Percentiles rank a stretch among this genome's conserved stretches.
Conservation (phyloP, 2,888 invertebrate genomes). For the Amiota mariae region DNA sequence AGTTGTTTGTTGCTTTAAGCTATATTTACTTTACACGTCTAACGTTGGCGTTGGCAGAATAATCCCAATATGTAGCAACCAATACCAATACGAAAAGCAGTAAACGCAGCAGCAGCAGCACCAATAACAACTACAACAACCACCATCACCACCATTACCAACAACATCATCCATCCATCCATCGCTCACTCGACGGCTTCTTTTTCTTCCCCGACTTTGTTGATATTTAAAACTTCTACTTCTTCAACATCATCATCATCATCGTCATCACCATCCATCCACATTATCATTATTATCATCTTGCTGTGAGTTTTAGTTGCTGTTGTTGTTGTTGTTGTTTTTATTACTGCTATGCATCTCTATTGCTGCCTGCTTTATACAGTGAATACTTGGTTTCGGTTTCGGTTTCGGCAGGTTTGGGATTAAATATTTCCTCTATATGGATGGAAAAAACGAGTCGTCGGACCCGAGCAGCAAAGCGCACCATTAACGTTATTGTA, state of each 20-base stretch:
- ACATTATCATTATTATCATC: slow-evolving; percentile 1
- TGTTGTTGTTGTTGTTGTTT: slow-evolving; percentile 39
- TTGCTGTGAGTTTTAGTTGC: slow-evolving; percentile 27
- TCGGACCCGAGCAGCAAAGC: slow-evolving; percentile 53
- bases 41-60: slow-evolving; percentile 40
- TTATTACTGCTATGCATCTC: slow-evolving; percentile 24
- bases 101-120: slow-evolving; percentile 34
- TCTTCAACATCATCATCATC: slow-evolving; percentile 1
- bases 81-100: slow-evolving; percentile 11
- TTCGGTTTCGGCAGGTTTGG: slow-evolving; percentile 60
- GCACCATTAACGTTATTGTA: slow-evolving; percentile 46
- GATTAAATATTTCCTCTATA: slow-evolving; percentile 64
- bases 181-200: slow-evolving; percentile 7
- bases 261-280: slow-evolving; percentile 14
- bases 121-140: slow-evolving; percentile 7
- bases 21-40: slow-evolving; percentile 61
- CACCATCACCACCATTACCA: background rate
- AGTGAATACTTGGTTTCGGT: slow-evolving; percentile 48
- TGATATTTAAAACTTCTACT: background rate
- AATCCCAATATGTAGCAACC: too few relatives aligned
- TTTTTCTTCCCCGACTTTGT: slow-evolving; percentile 5
- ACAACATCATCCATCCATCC: background rate
- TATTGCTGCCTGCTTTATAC: slow-evolving; percentile 37
- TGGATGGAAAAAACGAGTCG: slow-evolving; percentile 68
- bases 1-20: slow-evolving; percentile 37